These are phyloP conservation scores for Apamea sordens DNA, from an alignment of 2,888 invertebrate genomes.

Conservation along the genomic window DNA sequence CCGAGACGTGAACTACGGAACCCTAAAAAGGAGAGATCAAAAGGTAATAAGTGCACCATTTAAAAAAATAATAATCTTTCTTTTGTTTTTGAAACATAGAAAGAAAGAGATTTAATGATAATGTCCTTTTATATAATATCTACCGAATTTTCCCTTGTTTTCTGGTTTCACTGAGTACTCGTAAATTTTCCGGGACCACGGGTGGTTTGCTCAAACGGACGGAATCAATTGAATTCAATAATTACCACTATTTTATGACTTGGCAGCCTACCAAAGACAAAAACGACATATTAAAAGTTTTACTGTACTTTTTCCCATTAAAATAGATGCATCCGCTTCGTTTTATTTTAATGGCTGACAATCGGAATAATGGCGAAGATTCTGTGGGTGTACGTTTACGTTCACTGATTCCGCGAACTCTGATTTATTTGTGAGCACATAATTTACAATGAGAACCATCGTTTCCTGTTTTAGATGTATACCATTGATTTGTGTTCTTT, in stretches of 20 bases:
- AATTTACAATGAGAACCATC: conserved; percentile 32
- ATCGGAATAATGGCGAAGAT: conserved; percentile 19
- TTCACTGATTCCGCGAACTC: conserved; percentile 38
- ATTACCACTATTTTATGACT: conserved; percentile 28
- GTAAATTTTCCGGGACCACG: background rate
- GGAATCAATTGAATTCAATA: conserved; percentile 32
- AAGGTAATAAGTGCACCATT: background rate
- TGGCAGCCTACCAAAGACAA: conserved; percentile 40
- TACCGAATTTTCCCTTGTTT: background rate
- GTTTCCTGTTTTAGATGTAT: conserved; percentile 20
- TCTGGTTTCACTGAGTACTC: background rate
- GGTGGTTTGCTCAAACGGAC: background rate
- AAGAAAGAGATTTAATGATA: background rate
- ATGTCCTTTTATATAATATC: background rate
- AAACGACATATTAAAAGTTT: conserved; percentile 37
- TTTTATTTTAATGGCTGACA: conserved; percentile 31
- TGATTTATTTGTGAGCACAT: conserved; percentile 41
- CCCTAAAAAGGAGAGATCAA: too few species aligned
- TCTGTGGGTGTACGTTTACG: conserved; percentile 47
- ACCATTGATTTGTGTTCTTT: conserved; percentile 26
- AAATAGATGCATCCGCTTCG: conserved; percentile 37
- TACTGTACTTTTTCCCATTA: conserved; percentile 35
- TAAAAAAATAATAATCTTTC: background rate
- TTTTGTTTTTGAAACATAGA: background rate
- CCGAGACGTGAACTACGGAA: too few species aligned